phyloP scores from a whole-genome alignment of 2,888 invertebrate genomes.

The Coecobrya sp. region DNA sequence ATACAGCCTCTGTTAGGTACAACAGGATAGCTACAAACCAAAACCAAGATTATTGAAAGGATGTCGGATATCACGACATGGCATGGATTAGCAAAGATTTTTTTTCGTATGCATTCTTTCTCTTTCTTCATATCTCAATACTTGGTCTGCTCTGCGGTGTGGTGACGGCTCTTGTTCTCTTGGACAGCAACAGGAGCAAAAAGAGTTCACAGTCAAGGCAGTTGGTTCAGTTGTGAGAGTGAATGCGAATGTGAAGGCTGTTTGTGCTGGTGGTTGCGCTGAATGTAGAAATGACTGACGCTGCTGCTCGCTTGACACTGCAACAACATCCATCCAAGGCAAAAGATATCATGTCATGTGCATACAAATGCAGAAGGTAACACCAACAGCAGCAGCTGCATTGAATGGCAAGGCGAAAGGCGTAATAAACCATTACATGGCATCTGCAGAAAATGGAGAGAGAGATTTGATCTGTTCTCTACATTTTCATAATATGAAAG shows the following conservation, averaged over 20 bases:
- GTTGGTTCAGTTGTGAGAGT: slow-evolving; percentile 62
- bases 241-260: slow-evolving; percentile 80
- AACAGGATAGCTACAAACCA: slow-evolving; percentile 10
- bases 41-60: slow-evolving; percentile 29
- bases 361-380: background rate
- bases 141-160: background rate
- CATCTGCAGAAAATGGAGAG: background rate
- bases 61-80: slow-evolving; percentile 31
- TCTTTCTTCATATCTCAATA: slow-evolving; percentile 35
- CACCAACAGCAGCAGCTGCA: background rate
- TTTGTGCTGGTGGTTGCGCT: slow-evolving; percentile 16
- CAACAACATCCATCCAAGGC: slow-evolving; percentile 14
- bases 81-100: slow-evolving; percentile 18
- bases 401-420: slow-evolving; percentile 40
- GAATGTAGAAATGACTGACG: background rate
- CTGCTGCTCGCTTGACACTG: slow-evolving; percentile 30
- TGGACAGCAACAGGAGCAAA: slow-evolving; percentile 39
- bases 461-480: background rate
- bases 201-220: slow-evolving; percentile 80
- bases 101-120: background rate
- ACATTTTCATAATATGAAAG: background rate
- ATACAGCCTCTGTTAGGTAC: background rate
- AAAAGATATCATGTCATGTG: background rate
- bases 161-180: background rate
- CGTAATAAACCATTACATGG: slow-evolving; percentile 18